Evolutionary conservation across 2,113 vertebrate genomes (phyloP).

Genomic region (Aegotheles bennettii): DNA sequence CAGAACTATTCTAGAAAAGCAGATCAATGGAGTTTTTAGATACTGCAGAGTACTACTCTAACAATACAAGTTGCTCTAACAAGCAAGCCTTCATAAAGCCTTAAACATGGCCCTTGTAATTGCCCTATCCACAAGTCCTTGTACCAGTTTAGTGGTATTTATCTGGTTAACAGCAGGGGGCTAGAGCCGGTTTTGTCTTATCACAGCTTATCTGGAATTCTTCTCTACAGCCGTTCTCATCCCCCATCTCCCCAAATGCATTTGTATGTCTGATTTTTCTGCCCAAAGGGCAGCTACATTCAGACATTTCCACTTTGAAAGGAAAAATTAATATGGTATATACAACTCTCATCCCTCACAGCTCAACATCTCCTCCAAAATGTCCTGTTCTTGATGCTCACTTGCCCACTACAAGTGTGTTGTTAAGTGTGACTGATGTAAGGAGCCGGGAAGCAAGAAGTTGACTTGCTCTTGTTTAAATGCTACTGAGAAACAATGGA

Average conservation of each 20-base stretch:
- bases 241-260: rapidly evolving
- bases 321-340: not conserved
- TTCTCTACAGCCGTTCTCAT: not conserved
- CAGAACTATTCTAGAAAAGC: not conserved
- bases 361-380: not conserved
- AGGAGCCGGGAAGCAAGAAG: not conserved
- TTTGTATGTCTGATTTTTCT: not conserved
- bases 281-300: not conserved
- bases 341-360: not conserved
- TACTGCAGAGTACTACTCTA: not conserved
- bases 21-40: not conserved
- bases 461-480: not conserved
- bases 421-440: not conserved
- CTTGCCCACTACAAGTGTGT: not conserved
- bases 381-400: not conserved
- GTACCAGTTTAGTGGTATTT: not conserved
- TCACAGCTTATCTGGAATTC: not conserved
- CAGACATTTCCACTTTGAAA: not conserved
- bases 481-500: not conserved
- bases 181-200: not conserved
- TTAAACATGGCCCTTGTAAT: not conserved
- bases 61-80: rapidly evolving
- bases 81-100: not conserved
- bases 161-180: not conserved
- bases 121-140: not conserved